Conservation (phyloP, 2,113 vertebrate species). For the Zosterops hypoxanthus region DNA sequence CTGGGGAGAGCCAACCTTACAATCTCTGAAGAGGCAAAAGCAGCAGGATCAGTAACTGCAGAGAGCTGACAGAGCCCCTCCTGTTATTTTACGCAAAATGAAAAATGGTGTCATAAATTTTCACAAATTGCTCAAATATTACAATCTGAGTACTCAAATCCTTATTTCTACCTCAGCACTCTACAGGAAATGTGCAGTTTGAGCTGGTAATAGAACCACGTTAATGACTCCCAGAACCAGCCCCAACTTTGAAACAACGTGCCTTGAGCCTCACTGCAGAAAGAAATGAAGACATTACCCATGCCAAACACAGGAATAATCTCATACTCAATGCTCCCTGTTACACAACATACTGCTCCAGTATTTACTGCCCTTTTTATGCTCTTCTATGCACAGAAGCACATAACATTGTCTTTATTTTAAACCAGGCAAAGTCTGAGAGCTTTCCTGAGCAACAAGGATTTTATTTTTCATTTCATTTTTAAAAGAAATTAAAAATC, state of each 20-base stretch:
- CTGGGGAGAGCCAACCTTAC: background rate
- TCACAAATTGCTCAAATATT: background rate
- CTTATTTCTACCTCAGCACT: background rate
- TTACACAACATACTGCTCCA: background rate
- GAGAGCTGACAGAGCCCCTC: background rate
- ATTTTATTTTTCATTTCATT: background rate
- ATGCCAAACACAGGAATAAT: background rate
- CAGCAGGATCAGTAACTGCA: background rate
- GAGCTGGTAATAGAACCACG: background rate
- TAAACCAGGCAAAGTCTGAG: background rate
- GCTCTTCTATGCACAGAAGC: background rate
- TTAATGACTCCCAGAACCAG: background rate
- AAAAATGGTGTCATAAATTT: background rate
- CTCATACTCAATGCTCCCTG: background rate
- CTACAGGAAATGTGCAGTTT: background rate
- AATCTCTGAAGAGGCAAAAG: background rate
- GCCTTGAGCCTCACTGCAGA: background rate
- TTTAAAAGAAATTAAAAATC: conserved; percentile 1
- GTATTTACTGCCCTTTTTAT: background rate
- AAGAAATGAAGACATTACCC: background rate
- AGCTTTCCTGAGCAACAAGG: background rate
- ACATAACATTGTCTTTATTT: background rate
- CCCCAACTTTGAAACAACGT: rapidly evolving
- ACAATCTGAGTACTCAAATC: background rate
- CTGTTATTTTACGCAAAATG: background rate